phyloP scores from a whole-genome alignment of 30 jellyfish, hydroid and myxozoan species.

The Rhopilema esculentum region DNA sequence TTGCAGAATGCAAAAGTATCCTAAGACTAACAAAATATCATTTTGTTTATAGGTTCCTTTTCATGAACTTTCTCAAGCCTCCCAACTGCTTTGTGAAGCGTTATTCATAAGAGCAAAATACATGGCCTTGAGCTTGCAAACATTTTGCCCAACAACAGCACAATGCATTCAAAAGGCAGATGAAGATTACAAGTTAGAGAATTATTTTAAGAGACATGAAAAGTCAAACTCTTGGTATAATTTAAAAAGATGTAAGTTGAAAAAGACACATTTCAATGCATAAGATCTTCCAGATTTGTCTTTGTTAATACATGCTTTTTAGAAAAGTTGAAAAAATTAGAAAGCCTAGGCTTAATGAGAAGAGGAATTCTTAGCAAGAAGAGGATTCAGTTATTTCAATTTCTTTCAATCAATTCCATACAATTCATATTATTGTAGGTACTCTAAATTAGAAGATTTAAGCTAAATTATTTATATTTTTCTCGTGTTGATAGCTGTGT shows the following conservation, averaged over 20 bases:
- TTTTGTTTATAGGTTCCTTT: constrained; percentile 78
- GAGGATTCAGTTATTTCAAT: too few relatives aligned
- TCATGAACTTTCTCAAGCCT: constrained; percentile 92
- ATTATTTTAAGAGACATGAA: constrained; percentile 56
- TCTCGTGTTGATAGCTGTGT: background rate
- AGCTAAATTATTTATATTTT: too few relatives aligned
- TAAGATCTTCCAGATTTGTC: background rate
- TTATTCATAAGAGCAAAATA: constrained; percentile 94
- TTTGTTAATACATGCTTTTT: too few relatives aligned
- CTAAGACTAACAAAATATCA: too few relatives aligned
- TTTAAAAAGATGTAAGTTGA: constrained; percentile 44
- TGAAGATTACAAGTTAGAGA: constrained; percentile 72
- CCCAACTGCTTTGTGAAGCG: constrained; percentile 96
- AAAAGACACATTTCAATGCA: background rate
- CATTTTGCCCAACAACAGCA: constrained; percentile 93
- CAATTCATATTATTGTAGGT: too few relatives aligned
- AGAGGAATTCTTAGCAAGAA: too few relatives aligned
- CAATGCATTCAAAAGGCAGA: constrained; percentile 78
- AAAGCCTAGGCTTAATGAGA: too few relatives aligned
- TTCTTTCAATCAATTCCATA: too few relatives aligned
- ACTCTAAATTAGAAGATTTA: too few relatives aligned
- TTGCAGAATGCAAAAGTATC: too few relatives aligned
- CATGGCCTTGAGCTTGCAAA: constrained; percentile 95
- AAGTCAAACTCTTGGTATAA: constrained; percentile 66
- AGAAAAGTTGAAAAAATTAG: too few relatives aligned